These are phyloP conservation scores for Emys orbicularis DNA, from an alignment of 2,797 vertebrate species.

Conservation along the genomic window DNA sequence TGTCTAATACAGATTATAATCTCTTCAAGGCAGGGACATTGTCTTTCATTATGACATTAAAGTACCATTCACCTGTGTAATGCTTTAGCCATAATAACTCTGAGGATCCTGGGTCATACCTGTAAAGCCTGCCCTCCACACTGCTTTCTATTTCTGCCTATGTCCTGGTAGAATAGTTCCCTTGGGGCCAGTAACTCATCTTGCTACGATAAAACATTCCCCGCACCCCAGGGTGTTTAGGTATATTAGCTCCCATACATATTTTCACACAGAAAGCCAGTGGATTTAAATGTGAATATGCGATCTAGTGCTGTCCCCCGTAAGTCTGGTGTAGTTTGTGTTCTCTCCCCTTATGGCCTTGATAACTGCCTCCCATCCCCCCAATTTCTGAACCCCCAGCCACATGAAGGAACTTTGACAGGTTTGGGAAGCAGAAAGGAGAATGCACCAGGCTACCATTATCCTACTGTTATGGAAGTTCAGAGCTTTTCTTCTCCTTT, in stretches of 20 bases:
- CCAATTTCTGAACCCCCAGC: not conserved
- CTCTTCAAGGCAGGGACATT: not conserved
- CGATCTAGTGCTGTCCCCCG: not conserved
- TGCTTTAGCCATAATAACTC: not conserved
- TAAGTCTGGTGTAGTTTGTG: constrained; percentile 50
- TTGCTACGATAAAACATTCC: not conserved
- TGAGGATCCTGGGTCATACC: not conserved
- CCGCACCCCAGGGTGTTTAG: not conserved
- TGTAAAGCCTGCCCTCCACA: not conserved
- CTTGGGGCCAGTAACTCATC: not conserved
- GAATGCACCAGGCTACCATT: not conserved
- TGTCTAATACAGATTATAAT: not conserved
- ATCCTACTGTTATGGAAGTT: not conserved
- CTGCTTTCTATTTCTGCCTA: not conserved
- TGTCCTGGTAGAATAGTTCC: not conserved
- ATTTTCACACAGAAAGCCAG: constrained; percentile 58
- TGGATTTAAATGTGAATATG: constrained; percentile 67
- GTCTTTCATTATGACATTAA: fast-evolving
- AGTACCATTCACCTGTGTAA: not conserved
- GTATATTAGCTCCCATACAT: constrained; percentile 31
- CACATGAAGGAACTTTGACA: constrained; percentile 48
- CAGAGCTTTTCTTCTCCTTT: not conserved
- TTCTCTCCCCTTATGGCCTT: constrained; percentile 65
- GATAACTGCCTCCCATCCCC: constrained; percentile 59
- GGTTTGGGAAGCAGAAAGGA: not conserved